phyloP scores from a whole-genome alignment of 2,113 vertebrate species.

The Pelusios castaneus region DNA sequence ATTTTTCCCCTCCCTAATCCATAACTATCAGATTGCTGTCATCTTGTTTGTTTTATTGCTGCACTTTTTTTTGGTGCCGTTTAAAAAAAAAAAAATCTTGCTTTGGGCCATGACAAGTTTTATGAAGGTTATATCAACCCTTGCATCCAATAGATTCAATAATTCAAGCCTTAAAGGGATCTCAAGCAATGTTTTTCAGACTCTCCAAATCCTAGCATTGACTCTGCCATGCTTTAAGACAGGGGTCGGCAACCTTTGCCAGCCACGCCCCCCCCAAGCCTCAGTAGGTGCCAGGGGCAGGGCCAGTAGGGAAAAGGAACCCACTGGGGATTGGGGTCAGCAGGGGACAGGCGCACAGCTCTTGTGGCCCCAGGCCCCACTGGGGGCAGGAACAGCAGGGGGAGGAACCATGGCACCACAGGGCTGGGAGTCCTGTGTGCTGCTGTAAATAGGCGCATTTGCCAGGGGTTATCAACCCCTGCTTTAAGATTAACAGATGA shows the following conservation, averaged over 20 bases:
- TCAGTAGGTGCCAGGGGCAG: too few species aligned
- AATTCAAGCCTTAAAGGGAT: not conserved
- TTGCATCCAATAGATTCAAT: not conserved
- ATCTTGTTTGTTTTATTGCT: not conserved
- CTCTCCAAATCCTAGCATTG: not conserved
- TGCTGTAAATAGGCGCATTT: too few species aligned
- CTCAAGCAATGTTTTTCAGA: not conserved
- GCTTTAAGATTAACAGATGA: not conserved
- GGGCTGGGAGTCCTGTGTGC: too few species aligned
- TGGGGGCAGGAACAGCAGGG: too few species aligned
- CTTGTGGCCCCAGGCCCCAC: too few species aligned
- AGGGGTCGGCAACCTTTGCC: too few species aligned
- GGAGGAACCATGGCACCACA: too few species aligned
- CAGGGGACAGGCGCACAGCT: too few species aligned
- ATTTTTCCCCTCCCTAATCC: not conserved
- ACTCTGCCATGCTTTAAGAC: not conserved
- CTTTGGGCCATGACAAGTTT: not conserved
- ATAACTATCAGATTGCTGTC: fast-evolving
- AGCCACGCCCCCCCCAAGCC: too few species aligned
- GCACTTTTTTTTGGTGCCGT: not conserved
- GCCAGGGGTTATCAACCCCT: too few species aligned
- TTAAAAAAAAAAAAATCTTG: not conserved
- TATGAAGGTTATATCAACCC: not conserved
- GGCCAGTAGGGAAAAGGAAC: too few species aligned
- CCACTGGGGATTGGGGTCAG: too few species aligned